A percentile compares a stretch with the other conserved stretches of the same genome.
Conservation (phyloP, 2,113 vertebrate genomes). For the Pseudopipra pipra region DNA sequence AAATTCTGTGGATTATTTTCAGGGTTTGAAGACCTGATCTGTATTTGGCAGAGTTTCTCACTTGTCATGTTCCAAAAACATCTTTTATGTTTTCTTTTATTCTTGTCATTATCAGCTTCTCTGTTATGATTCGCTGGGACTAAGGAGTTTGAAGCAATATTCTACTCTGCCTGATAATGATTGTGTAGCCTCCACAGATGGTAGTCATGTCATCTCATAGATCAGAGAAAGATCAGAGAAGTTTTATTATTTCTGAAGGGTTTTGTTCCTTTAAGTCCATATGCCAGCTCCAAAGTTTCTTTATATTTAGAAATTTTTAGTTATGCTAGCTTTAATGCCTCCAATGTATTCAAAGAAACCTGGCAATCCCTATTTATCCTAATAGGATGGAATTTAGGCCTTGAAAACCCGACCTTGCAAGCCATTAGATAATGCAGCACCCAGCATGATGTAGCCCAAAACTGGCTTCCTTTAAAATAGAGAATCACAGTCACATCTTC, state of each 20-base stretch:
- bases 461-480: background rate
- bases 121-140: background rate
- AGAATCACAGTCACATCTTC: background rate
- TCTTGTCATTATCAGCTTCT: constrained; percentile 41
- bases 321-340: background rate
- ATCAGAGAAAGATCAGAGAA: background rate
- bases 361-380: background rate
- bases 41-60: constrained; percentile 23
- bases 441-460: background rate
- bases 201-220: background rate
- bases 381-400: background rate
- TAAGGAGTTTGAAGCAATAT: background rate
- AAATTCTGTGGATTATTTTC: background rate
- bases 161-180: background rate
- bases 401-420: background rate
- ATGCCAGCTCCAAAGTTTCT: background rate
- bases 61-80: background rate
- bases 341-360: background rate
- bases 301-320: background rate
- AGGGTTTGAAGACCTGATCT: background rate
- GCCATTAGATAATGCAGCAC: background rate
- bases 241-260: background rate
- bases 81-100: constrained; percentile 55
- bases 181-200: background rate
- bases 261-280: background rate